These are phyloP conservation scores for Irena cyanogastra DNA, from an alignment of 2,113 vertebrate species.

Conservation along the genomic window DNA sequence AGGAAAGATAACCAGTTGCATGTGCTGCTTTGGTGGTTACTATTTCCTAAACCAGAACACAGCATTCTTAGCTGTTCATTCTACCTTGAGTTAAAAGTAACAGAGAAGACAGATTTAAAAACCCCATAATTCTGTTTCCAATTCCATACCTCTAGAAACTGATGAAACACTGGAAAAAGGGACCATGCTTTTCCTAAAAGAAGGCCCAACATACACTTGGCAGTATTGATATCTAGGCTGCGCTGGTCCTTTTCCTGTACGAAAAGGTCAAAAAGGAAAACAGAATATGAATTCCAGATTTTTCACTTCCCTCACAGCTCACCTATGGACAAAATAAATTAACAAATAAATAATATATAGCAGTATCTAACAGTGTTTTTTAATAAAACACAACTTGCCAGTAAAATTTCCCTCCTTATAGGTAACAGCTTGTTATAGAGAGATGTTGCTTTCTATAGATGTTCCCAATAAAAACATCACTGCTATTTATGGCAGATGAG, in stretches of 20 bases:
- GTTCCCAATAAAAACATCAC: background rate
- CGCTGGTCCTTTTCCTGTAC: slow-evolving; percentile 97
- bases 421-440: background rate
- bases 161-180: slow-evolving; percentile 97
- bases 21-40: background rate
- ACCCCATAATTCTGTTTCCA: background rate
- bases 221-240: slow-evolving; percentile 98
- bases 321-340: background rate
- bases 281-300: background rate
- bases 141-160: slow-evolving; percentile 92
- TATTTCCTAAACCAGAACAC: background rate
- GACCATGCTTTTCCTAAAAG: slow-evolving; percentile 98
- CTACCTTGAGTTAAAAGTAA: background rate
- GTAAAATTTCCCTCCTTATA: background rate
- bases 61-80: background rate
- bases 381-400: background rate
- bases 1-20: background rate
- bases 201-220: slow-evolving; percentile 98
- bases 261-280: background rate
- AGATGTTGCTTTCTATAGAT: background rate
- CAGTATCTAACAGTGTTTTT: background rate
- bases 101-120: background rate
- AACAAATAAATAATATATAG: background rate
- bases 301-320: background rate
- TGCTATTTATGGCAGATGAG: rapidly evolving